A percentile compares a stretch with the other conserved stretches of the same genome.
phyloP scores from a whole-genome alignment of 2,797 vertebrate genomes.

The Hydrolagus colliei region DNA sequence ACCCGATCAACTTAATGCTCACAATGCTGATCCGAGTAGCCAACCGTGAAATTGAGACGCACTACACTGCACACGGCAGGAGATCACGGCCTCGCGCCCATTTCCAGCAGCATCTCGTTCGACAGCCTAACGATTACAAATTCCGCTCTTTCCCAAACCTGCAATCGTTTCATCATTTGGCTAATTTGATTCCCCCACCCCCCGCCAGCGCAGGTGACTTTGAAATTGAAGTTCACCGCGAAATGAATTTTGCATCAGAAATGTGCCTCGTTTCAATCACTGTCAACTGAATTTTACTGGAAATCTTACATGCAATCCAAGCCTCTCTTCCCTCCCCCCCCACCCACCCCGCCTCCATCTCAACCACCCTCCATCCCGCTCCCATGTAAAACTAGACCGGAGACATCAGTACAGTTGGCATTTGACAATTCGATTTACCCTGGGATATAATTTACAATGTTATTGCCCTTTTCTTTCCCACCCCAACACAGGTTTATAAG shows the following conservation, averaged over 20 bases:
- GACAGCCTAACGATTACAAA: neutral
- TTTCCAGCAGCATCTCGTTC: neutral
- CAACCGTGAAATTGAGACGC: constrained; percentile 25
- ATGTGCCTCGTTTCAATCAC: neutral
- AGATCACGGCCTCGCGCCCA: neutral
- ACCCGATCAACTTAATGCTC: neutral
- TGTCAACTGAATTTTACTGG: neutral
- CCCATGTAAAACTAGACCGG: neutral
- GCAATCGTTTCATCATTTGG: neutral
- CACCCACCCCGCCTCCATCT: too few relatives aligned
- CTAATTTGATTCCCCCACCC: neutral
- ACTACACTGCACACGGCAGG: neutral
- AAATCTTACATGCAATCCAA: neutral
- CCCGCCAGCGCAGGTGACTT: neutral
- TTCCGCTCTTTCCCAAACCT: neutral
- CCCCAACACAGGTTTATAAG: too few relatives aligned
- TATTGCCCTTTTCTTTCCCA: neutral
- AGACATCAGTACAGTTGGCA: constrained; percentile 19
- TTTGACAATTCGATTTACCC: constrained; percentile 19
- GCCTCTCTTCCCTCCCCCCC: too few relatives aligned
- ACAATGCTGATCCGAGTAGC: neutral
- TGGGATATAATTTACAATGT: constrained; percentile 24
- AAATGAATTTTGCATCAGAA: neutral
- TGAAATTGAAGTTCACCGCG: constrained; percentile 6
- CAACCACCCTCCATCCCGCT: neutral